Evolutionary conservation across 1,140 invertebrate species (phyloP).

Genomic region (Achroia grisella): DNA sequence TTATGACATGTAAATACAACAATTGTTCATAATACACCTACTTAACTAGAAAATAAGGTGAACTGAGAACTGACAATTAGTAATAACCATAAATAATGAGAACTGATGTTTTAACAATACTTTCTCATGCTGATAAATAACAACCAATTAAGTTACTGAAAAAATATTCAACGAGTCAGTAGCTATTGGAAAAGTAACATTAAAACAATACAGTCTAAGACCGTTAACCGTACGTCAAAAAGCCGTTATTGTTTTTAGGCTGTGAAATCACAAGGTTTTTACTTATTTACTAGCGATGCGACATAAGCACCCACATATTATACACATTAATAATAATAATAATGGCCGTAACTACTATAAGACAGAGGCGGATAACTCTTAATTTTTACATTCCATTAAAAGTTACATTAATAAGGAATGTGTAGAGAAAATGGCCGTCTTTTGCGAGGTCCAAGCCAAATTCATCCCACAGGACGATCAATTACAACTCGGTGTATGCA

Average conservation of each 20-base stretch:
- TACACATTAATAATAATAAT: conserved; percentile 5
- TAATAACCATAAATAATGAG: too few relatives aligned
- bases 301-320: conserved; percentile 8
- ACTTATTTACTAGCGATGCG: conserved; percentile 1
- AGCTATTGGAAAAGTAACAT: neutral
- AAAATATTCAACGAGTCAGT: neutral
- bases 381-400: neutral
- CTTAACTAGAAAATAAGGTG: too few relatives aligned
- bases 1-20: too few relatives aligned
- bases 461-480: too few relatives aligned
- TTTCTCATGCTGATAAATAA: too few relatives aligned
- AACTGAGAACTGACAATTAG: too few relatives aligned
- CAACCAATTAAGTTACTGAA: too few relatives aligned
- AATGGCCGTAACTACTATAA: conserved; percentile 7
- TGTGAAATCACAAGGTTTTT: conserved; percentile 6
- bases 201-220: conserved; percentile 21
- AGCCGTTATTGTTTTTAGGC: conserved; percentile 15
- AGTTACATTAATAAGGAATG: conserved; percentile 5
- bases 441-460: conserved; percentile 2
- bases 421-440: neutral
- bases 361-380: conserved; percentile 10
- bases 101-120: neutral
- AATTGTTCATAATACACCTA: too few relatives aligned
- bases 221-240: conserved; percentile 10
- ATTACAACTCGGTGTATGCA: too few relatives aligned